These are phyloP conservation scores for Epistrophe eligans DNA, from an alignment of 2,888 invertebrate genomes.

Conservation along the genomic window DNA sequence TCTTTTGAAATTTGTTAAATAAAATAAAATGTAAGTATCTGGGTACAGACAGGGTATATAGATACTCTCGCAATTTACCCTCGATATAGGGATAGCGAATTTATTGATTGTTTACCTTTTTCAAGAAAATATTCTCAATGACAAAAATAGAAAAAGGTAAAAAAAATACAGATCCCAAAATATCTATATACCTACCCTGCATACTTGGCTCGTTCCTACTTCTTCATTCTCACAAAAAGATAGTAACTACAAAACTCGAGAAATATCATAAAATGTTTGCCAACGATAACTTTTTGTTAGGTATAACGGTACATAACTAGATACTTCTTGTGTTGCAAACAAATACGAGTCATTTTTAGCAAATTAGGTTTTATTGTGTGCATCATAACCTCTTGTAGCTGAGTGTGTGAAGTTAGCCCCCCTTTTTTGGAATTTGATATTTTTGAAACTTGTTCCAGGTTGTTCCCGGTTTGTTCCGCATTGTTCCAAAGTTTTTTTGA, in stretches of 20 bases:
- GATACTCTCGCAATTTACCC: background rate
- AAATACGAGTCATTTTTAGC: slow-evolving; percentile 2
- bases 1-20: too few species aligned
- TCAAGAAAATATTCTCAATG: background rate
- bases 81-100: background rate
- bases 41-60: background rate
- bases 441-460: too few species aligned
- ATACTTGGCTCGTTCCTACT: background rate
- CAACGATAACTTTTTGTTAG: background rate
- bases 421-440: too few species aligned
- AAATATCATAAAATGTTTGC: background rate
- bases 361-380: slow-evolving; percentile 27
- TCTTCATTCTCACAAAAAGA: background rate
- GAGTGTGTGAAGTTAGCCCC: too few species aligned
- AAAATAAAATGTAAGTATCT: too few species aligned
- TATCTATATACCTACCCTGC: too few species aligned
- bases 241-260: background rate
- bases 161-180: too few species aligned
- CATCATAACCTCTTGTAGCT: slow-evolving; percentile 12
- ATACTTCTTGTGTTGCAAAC: background rate
- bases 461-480: too few species aligned
- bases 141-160: background rate
- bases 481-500: too few species aligned
- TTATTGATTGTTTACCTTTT: background rate
- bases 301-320: background rate